Percentiles rank a stretch among this genome's conserved stretches.
These are phyloP conservation scores for Myzus persicae DNA, from an alignment of 1,140 invertebrate species.

Conservation along the genomic window DNA sequence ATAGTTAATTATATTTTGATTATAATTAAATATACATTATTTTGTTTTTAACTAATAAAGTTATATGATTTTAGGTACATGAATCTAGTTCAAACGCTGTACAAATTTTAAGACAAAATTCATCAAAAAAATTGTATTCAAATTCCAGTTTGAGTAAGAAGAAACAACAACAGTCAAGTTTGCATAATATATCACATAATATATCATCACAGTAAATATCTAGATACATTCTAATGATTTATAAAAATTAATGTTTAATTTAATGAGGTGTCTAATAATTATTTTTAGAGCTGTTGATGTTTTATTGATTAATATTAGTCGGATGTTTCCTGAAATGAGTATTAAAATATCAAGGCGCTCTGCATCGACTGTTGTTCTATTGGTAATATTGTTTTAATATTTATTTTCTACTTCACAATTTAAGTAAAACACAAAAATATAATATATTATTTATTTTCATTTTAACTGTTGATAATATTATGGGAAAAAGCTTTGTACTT, in stretches of 20 bases:
- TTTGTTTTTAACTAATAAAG: background rate
- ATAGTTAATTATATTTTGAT: background rate
- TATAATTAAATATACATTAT: no score
- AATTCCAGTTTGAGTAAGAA: constrained; percentile 65
- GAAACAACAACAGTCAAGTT: constrained; percentile 77
- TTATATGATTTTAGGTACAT: constrained; percentile 59
- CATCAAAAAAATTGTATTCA: constrained; percentile 80
- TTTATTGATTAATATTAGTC: constrained; percentile 76
- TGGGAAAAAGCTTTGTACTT: background rate
- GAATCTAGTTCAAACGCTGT: constrained; percentile 82
- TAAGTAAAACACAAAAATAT: background rate
- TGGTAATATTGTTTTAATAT: constrained; percentile 64
- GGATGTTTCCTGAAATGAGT: constrained; percentile 77
- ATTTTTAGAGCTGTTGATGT: constrained; percentile 75
- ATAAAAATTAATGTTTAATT: background rate
- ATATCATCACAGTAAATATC: constrained; percentile 73
- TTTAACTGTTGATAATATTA: no score
- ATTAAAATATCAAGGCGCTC: constrained; percentile 78
- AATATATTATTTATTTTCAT: background rate
- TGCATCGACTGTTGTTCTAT: constrained; percentile 79
- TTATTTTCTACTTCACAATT: background rate
- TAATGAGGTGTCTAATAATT: constrained; percentile 57
- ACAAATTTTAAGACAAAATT: constrained; percentile 80
- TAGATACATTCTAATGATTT: constrained; percentile 27
- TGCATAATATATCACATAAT: constrained; percentile 84